Base-by-base conservation (phyloP, 2,113 vertebrate species). In the Ceuthmochares aereus region DNA sequence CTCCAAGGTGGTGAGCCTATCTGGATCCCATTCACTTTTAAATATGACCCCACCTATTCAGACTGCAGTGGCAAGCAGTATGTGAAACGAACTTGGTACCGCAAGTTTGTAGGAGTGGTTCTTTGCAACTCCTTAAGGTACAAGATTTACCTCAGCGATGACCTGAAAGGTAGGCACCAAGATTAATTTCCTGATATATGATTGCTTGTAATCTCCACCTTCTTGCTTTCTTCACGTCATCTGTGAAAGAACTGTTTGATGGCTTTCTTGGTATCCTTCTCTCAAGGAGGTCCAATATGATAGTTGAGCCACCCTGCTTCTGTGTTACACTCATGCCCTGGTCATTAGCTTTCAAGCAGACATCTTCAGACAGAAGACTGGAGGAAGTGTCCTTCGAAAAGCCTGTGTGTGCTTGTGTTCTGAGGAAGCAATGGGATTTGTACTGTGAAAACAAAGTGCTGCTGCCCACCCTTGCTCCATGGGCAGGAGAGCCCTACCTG, bases 141-240 rank as follows among this genome's bases (percentile, higher is more conserved):
- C 96, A 99, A 99, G 97, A 99, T 99, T 98, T 99, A 99, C 96
- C 99, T 99, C 98, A 99, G 99, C 60, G 99, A 99, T 85, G 98
- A 98, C 86, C 98, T 99, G 45, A 99, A 98, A 99, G 99, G 99
- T 99, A 98, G 83, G 98, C 91, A 83, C 60, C 18, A 52, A 76
- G 82, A 59, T 14, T 73, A 43, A 79, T 37, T 83, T 70, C 30
- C 56, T 66, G 5, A 26, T 76, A 7, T 14, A 8, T 30, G 20
- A 45, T 68, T 78, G 45, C 26, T 90, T 81, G 14, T 36, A 26
- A n/a, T 52, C 27, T 76, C 60, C 26, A 3, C 49, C 37, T 79
- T 62, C 63, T 84, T 2, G 0, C 21, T 89, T 78, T 76, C 43
- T 86, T 89, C 4, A 51, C 58, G 30, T 74, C 5, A 3, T 54